These are phyloP conservation scores for Acromyrmex charruanus DNA, from an alignment of 1,140 invertebrate species.

Conservation along the genomic window DNA sequence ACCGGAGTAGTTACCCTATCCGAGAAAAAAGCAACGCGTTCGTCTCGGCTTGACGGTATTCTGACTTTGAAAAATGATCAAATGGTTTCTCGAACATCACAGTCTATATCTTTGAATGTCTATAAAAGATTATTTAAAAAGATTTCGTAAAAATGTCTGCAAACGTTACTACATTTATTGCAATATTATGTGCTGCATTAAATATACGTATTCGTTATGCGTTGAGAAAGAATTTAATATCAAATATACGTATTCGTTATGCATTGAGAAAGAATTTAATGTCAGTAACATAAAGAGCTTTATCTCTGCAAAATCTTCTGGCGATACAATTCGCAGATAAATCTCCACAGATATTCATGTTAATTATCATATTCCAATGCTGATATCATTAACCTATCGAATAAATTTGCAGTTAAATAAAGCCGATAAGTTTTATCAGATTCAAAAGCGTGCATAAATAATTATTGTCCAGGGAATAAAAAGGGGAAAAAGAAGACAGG, in stretches of 20 bases:
- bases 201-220: neutral
- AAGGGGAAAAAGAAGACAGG: neutral
- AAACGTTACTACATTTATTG: neutral
- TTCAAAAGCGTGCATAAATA: conserved; percentile 31
- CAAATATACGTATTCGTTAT: neutral
- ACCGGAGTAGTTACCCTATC: neutral
- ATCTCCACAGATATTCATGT: conserved; percentile 5
- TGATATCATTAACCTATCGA: conserved; percentile 10
- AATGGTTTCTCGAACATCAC: neutral
- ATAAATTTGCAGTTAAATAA: conserved; percentile 19
- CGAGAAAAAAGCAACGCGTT: neutral
- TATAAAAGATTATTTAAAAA: neutral
- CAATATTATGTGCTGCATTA: neutral
- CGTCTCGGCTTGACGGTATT: neutral
- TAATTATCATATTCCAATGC: conserved; percentile 42
- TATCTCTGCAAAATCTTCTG: neutral
- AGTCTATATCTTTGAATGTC: neutral
- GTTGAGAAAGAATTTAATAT: neutral
- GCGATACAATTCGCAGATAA: neutral
- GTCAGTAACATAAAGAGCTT: neutral
- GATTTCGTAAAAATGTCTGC: neutral
- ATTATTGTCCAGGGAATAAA: conserved; percentile 27
- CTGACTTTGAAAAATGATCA: conserved; percentile 41
- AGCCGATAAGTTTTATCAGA: conserved; percentile 51
- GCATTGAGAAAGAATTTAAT: neutral